phyloP scores from a whole-genome alignment of 2,888 invertebrate species.

The Zaprionus obscuricornis region DNA sequence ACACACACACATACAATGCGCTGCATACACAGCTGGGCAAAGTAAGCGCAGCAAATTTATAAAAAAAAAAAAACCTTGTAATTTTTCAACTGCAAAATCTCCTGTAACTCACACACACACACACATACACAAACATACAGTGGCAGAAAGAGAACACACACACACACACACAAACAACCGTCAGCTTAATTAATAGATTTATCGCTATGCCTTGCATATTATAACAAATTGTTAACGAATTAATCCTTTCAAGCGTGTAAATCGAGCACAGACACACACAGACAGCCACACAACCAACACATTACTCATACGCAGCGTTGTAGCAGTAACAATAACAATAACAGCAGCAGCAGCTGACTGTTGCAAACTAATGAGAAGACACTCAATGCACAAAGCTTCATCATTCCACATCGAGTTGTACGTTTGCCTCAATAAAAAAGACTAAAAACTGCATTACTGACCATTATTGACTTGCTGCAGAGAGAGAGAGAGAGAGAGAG shows the following conservation, averaged over 20 bases:
- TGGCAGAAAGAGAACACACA: not conserved
- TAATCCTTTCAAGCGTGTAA: constrained; percentile 82
- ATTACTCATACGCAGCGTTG: constrained; percentile 70
- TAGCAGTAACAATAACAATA: constrained; percentile 14
- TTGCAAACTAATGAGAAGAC: constrained; percentile 33
- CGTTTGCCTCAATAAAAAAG: constrained; percentile 75
- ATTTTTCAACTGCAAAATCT: constrained; percentile 62
- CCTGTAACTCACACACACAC: constrained; percentile 9
- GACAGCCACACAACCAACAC: constrained; percentile 2
- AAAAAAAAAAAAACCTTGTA: constrained; percentile 59
- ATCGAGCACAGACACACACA: constrained; percentile 37
- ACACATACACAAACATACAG: constrained; percentile 5
- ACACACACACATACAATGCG: constrained; percentile 2
- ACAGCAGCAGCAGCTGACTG: constrained; percentile 22
- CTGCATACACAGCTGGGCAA: constrained; percentile 38
- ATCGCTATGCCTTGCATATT: constrained; percentile 79
- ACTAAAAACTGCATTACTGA: constrained; percentile 73
- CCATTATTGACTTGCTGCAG: constrained; percentile 2
- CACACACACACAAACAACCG: constrained; percentile 54
- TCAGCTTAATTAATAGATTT: constrained; percentile 82
- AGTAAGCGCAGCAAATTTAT: constrained; percentile 58
- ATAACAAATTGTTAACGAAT: constrained; percentile 82
- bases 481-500: no score
- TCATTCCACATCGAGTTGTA: constrained; percentile 12
- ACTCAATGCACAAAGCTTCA: constrained; percentile 7